Percentiles rank a stretch among this genome's conserved stretches.
Conservation (phyloP, 2,888 invertebrate species). For the Nemurella pictetii region DNA sequence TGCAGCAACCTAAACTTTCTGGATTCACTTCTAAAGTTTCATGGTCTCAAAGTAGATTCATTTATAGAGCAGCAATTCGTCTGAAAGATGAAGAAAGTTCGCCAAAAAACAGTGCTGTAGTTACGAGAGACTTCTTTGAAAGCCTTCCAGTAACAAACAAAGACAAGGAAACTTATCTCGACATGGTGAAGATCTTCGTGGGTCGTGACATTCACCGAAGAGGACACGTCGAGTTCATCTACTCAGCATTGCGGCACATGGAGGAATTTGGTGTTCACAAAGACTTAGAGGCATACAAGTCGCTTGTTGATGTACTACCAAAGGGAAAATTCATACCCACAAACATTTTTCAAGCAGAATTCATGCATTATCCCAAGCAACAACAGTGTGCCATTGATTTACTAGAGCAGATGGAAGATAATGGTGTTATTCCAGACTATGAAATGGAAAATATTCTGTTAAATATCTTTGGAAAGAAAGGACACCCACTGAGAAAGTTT, state of each 20-base stretch:
- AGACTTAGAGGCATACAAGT: constrained; percentile 85
- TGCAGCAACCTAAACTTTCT: not conserved
- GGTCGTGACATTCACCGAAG: constrained; percentile 68
- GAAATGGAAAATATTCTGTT: constrained; percentile 83
- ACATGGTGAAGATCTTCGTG: constrained; percentile 75
- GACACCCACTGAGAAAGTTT: constrained; percentile 57
- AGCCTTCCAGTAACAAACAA: constrained; percentile 56
- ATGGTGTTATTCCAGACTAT: constrained; percentile 88
- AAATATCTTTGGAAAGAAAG: constrained; percentile 80
- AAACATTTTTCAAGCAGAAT: constrained; percentile 83
- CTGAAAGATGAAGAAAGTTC: constrained; percentile 5
- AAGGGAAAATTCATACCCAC: constrained; percentile 84
- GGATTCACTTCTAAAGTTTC: not conserved
- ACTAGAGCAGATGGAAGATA: constrained; percentile 92
- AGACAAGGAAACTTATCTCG: constrained; percentile 68
- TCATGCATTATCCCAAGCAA: constrained; percentile 93
- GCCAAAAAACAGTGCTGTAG: constrained; percentile 35
- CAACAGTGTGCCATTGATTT: constrained; percentile 92
- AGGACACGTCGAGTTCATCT: constrained; percentile 94
- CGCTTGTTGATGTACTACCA: constrained; percentile 81
- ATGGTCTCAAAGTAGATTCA: not conserved
- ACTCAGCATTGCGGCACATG: constrained; percentile 85
- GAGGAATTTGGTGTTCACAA: constrained; percentile 85
- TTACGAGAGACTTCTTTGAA: constrained; percentile 45
- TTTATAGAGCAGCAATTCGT: not conserved